Evolutionary conservation across 2,113 vertebrate species (phyloP), one percentile per base, ranked within the genome.

Genomic region (Pyxicephalus adspersus): DNA sequence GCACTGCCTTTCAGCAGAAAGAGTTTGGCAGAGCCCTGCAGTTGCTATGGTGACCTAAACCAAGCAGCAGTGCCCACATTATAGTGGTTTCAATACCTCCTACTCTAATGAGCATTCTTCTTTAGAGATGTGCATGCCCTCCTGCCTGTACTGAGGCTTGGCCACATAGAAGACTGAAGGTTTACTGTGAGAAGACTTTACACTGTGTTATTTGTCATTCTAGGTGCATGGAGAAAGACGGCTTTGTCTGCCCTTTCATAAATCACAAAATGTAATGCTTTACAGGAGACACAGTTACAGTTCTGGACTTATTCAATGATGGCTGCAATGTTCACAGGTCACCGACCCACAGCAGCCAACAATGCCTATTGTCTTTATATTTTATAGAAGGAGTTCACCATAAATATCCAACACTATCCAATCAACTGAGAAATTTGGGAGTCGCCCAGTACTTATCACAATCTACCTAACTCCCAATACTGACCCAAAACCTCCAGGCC

Each of bases 11-110:
- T 79, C 29, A 38, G 68, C 29, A 26, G 68, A 74, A 57, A 64
- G 25, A 60, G 18, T 64, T 81, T 81, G 79, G 68, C 79, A 81
- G 23, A 45, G 19, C 79, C 18, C 16, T 16, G 51, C 60, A 55
- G 79, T 81, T 81, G 60, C 79, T 26, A 81, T 81, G 70, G 60
- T 20, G 17, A 81, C 65, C 22, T 81, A 64, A 81, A 65, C 68
- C 60, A 81, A 72, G 79, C 68, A 55, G 60, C 50, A 34, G n/a
- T 81, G 45, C 79, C 79, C 79, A 81, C 38, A 74, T 34, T 81
- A 54, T 31, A 63, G 58, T 20, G 13, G 55, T 74, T 65, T 73
- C 20, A 73, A 73, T 55, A 64, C 23, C 68, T 57, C 67, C 78
- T 50, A 74, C 79, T 81, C 70, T 81, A 81, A 81, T 73, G 57